Conservation (phyloP, 2,888 invertebrate genomes). For the Eupithecia abbreviata region DNA sequence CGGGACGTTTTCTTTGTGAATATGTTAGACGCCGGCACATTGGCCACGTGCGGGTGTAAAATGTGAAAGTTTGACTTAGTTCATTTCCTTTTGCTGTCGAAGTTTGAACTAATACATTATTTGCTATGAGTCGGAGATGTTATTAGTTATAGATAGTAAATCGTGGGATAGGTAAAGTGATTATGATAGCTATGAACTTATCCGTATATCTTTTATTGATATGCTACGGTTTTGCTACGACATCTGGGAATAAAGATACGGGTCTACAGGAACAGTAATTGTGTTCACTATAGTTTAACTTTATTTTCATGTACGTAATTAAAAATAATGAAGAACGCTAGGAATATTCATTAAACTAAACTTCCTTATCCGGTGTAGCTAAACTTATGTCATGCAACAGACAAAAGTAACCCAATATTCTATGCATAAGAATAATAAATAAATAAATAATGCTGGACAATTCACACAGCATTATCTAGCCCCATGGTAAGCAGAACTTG, state of each 20-base stretch:
- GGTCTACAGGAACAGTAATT: neutral
- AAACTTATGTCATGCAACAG: neutral
- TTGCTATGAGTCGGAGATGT: neutral
- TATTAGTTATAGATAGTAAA: neutral
- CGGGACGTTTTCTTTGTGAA: slow-evolving; percentile 76
- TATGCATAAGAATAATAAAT: neutral
- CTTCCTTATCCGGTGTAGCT: neutral
- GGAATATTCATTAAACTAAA: neutral
- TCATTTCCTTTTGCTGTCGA: slow-evolving; percentile 48
- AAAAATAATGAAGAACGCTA: neutral
- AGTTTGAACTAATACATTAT: slow-evolving; percentile 22
- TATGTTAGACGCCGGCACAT: slow-evolving; percentile 67
- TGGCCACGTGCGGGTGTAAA: slow-evolving; percentile 63
- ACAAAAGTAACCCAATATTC: too few relatives aligned
- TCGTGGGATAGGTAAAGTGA: neutral
- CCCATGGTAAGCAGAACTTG: too few relatives aligned
- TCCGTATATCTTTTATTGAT: slow-evolving; percentile 13
- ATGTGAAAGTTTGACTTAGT: slow-evolving; percentile 61
- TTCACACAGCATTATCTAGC: too few relatives aligned
- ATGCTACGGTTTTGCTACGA: slow-evolving; percentile 35
- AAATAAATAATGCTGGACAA: neutral
- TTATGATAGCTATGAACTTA: neutral
- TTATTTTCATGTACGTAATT: neutral
- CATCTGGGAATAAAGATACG: slow-evolving; percentile 26
- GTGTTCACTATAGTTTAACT: neutral